Evolutionary conservation across 2,888 invertebrate species (phyloP).

Genomic region (Platycheirus albimanus): DNA sequence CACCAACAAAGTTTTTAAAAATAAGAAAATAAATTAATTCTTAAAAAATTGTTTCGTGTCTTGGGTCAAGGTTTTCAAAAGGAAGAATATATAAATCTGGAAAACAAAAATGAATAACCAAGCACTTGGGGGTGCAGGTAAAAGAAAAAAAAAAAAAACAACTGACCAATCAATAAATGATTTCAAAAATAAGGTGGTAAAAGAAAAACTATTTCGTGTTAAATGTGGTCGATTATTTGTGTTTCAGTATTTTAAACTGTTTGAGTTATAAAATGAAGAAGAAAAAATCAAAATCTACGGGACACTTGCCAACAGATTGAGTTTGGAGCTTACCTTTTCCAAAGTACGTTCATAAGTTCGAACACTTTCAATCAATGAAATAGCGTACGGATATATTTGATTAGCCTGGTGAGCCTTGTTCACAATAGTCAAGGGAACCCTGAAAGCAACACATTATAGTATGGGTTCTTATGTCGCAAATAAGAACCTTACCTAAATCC

Average conservation of each 20-base stretch:
- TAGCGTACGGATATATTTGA: conserved; percentile 99
- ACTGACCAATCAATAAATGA: conserved; percentile 48
- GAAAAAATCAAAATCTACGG: conserved; percentile 52
- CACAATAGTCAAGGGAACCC: conserved; percentile 98
- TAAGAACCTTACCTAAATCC: conserved; percentile 87
- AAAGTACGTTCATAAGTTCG: conserved; percentile 98
- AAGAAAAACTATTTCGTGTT: conserved; percentile 43
- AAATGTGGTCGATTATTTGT: conserved; percentile 61
- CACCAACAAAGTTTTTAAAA: conserved; percentile 47
- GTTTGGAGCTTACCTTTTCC: conserved; percentile 90
- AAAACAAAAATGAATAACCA: conserved; percentile 49
- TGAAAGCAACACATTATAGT: conserved; percentile 77
- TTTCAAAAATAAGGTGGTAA: background rate
- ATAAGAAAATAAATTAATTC: background rate
- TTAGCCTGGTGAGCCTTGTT: conserved; percentile 99
- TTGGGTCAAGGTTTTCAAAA: conserved; percentile 22
- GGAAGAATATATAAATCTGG: conserved; percentile 16
- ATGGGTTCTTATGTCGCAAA: background rate
- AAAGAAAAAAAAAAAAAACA: conserved; percentile 60
- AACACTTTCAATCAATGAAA: conserved; percentile 98
- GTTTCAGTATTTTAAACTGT: conserved; percentile 52
- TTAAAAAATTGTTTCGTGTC: conserved; percentile 44
- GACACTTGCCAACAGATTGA: conserved; percentile 14
- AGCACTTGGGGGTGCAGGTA: conserved; percentile 72
- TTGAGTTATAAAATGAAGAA: conserved; percentile 15